Conservation (phyloP, 2,888 invertebrate species). For the Nemapogon koenigi region DNA sequence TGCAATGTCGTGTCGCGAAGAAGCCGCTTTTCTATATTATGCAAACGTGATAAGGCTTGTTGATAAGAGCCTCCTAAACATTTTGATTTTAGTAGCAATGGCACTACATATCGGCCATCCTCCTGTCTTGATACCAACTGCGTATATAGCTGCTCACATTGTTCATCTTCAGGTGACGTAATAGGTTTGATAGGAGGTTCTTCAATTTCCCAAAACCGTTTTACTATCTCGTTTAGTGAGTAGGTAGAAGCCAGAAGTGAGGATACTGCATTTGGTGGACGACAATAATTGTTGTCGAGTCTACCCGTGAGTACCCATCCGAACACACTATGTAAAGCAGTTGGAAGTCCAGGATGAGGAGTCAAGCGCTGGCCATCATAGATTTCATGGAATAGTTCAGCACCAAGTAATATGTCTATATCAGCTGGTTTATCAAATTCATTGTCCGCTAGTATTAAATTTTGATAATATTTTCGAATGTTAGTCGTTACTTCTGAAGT, state of each 20-base stretch:
- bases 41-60: neutral
- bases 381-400: neutral
- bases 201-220: conserved; percentile 14
- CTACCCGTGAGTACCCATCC: conserved; percentile 11
- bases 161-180: conserved; percentile 4
- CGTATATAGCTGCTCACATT: conserved; percentile 8
- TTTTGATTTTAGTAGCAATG: conserved; percentile 9
- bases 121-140: neutral
- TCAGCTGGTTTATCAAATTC: neutral
- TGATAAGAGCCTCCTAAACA: neutral
- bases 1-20: neutral
- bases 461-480: neutral
- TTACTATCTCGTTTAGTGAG: conserved; percentile 1
- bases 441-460: conserved; percentile 1
- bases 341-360: conserved; percentile 6
- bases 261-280: neutral
- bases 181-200: conserved; percentile 7
- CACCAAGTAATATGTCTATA: conserved; percentile 3
- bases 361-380: neutral
- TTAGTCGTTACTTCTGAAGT: neutral
- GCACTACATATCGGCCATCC: conserved; percentile 11
- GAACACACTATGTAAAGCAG: conserved; percentile 9
- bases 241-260: conserved; percentile 1
- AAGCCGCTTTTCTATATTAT: conserved; percentile 2
- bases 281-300: neutral